phyloP scores from a whole-genome alignment of 2,113 vertebrate genomes.

The Sinosuthora webbiana region DNA sequence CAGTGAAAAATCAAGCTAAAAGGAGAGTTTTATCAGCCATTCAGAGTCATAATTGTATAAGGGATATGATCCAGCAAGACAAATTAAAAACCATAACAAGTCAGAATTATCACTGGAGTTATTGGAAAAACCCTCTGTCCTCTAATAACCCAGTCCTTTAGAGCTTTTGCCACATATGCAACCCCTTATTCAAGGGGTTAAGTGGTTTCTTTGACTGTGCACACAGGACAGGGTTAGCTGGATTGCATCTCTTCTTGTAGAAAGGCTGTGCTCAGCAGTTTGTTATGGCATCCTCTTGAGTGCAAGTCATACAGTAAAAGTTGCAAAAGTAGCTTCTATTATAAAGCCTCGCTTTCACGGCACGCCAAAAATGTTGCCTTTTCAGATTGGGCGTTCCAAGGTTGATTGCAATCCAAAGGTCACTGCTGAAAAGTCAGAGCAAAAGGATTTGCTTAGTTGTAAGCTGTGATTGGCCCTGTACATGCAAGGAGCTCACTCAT shows the following conservation, averaged over 20 bases:
- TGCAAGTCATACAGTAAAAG: background rate
- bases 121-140: background rate
- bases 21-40: background rate
- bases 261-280: background rate
- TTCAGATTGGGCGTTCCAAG: background rate
- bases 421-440: background rate
- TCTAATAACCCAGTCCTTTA: background rate
- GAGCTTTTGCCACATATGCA: background rate
- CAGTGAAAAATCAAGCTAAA: background rate
- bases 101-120: background rate
- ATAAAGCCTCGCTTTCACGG: background rate
- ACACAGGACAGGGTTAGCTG: background rate
- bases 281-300: background rate
- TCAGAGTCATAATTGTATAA: background rate
- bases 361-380: constrained; percentile 18
- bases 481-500: background rate
- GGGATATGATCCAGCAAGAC: background rate
- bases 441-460: background rate
- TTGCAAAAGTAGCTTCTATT: constrained; percentile 31
- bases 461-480: background rate
- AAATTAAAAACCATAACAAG: background rate
- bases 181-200: background rate
- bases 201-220: background rate
- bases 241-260: background rate
- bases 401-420: constrained; percentile 23